A percentile compares a stretch with the other conserved stretches of the same genome.
Conservation (phyloP, 2,113 vertebrate genomes). For the Agapornis roseicollis region DNA sequence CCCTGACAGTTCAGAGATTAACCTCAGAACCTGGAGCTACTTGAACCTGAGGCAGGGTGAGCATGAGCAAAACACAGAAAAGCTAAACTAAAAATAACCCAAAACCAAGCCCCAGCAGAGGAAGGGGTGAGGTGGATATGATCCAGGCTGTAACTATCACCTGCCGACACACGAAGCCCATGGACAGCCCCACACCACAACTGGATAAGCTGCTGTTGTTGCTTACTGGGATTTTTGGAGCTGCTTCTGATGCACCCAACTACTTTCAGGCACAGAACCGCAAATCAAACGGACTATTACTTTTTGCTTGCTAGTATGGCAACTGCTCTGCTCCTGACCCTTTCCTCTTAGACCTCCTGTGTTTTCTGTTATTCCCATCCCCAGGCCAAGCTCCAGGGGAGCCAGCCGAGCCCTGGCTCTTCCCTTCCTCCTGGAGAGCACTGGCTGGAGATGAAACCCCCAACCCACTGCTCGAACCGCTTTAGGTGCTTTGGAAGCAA, state of each 20-base stretch:
- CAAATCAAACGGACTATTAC: not conserved
- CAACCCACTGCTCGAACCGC: fast-evolving
- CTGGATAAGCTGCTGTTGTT: not conserved
- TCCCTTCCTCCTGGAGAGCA: not conserved
- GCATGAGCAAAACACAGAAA: not conserved
- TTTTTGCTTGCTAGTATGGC: not conserved
- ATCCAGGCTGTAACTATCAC: not conserved
- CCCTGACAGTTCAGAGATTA: not conserved
- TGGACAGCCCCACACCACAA: not conserved
- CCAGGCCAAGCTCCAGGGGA: not conserved
- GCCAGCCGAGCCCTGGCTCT: not conserved
- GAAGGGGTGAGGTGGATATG: not conserved
- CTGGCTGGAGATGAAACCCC: not conserved
- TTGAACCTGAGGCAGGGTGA: not conserved
- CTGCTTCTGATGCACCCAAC: not conserved
- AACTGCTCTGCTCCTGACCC: not conserved
- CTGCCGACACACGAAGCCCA: not conserved
- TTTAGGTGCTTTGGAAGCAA: not conserved
- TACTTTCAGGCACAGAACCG: not conserved
- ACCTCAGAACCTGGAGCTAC: not conserved
- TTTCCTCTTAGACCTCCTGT: not conserved
- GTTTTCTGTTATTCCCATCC: not conserved
- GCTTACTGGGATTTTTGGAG: not conserved
- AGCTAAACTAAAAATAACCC: not conserved
- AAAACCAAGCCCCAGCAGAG: not conserved